Percentiles rank a stretch among this genome's conserved stretches.
phyloP scores from a whole-genome alignment of 2,797 vertebrate genomes.

The Malacoraja senta region DNA sequence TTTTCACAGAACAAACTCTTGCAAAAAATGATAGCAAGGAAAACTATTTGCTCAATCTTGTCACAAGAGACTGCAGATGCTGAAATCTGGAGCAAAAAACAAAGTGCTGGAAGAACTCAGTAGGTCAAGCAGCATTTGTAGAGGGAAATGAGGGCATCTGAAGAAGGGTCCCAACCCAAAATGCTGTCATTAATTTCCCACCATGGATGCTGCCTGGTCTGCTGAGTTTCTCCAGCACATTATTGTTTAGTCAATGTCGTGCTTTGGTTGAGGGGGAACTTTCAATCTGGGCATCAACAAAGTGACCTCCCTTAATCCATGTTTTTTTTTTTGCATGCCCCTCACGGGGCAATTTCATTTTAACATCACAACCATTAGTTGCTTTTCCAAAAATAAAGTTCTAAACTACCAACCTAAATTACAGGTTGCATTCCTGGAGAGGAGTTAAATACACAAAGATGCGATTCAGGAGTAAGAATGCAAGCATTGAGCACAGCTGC shows the following conservation, averaged over 20 bases:
- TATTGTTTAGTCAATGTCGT: not conserved
- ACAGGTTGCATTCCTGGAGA: not conserved
- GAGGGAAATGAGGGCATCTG: too few species aligned
- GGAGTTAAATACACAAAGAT: not conserved
- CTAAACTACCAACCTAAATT: not conserved
- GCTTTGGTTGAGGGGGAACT: not conserved
- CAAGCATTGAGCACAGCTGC: not conserved
- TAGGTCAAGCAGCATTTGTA: too few species aligned
- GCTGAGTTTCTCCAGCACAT: too few species aligned
- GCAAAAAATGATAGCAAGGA: not conserved
- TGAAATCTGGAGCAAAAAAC: too few species aligned
- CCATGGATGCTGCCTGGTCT: too few species aligned
- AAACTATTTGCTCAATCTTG: too few species aligned
- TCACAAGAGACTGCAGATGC: too few species aligned
- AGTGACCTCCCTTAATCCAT: not conserved
- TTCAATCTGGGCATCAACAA: not conserved
- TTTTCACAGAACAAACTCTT: not conserved
- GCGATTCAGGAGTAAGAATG: not conserved
- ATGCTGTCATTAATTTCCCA: too few species aligned
- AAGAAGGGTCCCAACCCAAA: too few species aligned
- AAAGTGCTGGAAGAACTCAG: too few species aligned
- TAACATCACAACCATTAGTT: not conserved
- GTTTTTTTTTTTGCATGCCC: not conserved
- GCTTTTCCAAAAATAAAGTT: too few species aligned
- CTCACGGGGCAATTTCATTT: not conserved